These are phyloP conservation scores for Lepus europaeus DNA, from an alignment of 2,113 vertebrate species.

Conservation along the genomic window DNA sequence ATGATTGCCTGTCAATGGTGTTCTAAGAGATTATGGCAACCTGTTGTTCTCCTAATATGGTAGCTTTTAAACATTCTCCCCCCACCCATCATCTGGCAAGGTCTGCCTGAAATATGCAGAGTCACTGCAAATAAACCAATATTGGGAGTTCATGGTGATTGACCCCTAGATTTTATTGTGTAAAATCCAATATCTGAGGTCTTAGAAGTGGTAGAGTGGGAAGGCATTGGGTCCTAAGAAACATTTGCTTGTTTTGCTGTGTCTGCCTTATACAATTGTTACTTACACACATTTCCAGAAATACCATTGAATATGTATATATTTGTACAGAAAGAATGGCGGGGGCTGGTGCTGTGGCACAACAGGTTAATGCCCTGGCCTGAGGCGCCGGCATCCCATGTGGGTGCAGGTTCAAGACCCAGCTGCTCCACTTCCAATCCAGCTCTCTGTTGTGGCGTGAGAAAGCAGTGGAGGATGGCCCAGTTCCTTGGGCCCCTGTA, in stretches of 20 bases:
- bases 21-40: conserved; percentile 38
- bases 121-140: conserved; percentile 61
- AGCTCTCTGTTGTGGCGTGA: too few relatives aligned
- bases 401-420: too few relatives aligned
- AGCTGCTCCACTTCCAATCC: too few relatives aligned
- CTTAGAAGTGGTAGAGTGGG: conserved; percentile 23
- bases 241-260: neutral
- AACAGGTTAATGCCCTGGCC: too few relatives aligned
- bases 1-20: neutral
- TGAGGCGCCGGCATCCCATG: too few relatives aligned
- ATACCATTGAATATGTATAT: neutral
- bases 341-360: too few relatives aligned
- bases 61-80: conserved; percentile 14
- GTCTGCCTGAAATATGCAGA: conserved; percentile 30
- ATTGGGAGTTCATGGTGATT: conserved; percentile 53
- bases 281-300: conserved; percentile 52
- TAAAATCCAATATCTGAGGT: conserved; percentile 44
- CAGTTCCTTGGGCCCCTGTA: too few relatives aligned
- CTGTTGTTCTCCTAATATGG: conserved; percentile 24
- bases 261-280: neutral
- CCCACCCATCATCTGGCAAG: conserved; percentile 72
- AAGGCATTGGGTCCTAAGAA: conserved; percentile 4
- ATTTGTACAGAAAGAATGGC: neutral
- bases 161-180: conserved; percentile 20
- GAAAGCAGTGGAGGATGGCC: too few relatives aligned